These are phyloP conservation scores for Amia ocellicauda DNA, from an alignment of 2,113 vertebrate genomes.

Conservation along the genomic window DNA sequence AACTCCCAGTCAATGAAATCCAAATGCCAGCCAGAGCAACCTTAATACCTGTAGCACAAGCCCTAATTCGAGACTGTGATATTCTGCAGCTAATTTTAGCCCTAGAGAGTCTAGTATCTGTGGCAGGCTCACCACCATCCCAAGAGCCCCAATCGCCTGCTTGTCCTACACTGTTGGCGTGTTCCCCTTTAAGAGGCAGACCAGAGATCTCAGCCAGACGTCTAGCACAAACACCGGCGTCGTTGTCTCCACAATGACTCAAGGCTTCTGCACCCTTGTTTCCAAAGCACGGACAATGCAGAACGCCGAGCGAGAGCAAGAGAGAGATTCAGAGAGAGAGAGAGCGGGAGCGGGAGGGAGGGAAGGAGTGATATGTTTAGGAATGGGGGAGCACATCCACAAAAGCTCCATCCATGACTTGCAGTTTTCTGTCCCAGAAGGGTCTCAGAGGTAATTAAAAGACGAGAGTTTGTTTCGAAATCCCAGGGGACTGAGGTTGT, in stretches of 20 bases:
- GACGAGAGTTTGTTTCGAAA: constrained; percentile 1
- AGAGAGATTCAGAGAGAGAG: constrained; percentile 11
- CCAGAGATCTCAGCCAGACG: constrained; percentile 26
- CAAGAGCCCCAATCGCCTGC: constrained; percentile 39
- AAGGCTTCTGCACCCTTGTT: constrained; percentile 55
- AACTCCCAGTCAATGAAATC: too few relatives aligned
- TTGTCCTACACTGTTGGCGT: constrained; percentile 28
- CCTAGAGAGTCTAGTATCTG: neutral
- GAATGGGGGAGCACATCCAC: constrained; percentile 5
- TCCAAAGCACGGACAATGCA: constrained; percentile 33
- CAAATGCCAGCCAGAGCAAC: neutral
- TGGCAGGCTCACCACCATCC: constrained; percentile 16
- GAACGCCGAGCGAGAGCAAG: constrained; percentile 17
- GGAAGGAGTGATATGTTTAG: neutral
- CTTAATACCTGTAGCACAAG: neutral
- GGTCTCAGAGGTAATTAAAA: neutral
- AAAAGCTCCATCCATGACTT: too few relatives aligned
- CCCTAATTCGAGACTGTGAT: constrained; percentile 4
- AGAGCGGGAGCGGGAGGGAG: neutral
- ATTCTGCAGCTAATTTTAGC: constrained; percentile 6
- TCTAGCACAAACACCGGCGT: constrained; percentile 44
- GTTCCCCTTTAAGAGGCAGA: constrained; percentile 71
- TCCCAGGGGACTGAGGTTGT: neutral
- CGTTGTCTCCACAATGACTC: constrained; percentile 57
- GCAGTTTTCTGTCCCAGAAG: too few relatives aligned